Conservation (phyloP, 2,797 vertebrate species). For the Platalea minor region DNA sequence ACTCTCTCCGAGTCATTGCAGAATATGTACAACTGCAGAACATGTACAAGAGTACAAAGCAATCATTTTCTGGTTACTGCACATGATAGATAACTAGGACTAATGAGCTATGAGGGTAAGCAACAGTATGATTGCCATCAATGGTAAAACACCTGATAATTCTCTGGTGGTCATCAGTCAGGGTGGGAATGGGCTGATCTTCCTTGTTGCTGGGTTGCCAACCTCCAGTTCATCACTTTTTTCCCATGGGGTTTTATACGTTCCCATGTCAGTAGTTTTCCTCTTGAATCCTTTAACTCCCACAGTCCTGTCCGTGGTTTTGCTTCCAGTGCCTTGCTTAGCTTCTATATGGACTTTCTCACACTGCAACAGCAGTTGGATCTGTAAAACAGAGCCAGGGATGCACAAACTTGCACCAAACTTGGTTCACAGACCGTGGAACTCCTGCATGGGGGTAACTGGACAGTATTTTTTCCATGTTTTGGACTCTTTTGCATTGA, state of each 20-base stretch:
- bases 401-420: background rate
- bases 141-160: background rate
- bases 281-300: background rate
- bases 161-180: background rate
- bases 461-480: background rate
- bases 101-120: background rate
- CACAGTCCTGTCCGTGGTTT: background rate
- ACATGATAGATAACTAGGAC: background rate
- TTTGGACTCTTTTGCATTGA: background rate
- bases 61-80: background rate
- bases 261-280: background rate
- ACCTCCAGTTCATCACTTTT: background rate
- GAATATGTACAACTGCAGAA: background rate
- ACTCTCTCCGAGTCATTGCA: background rate
- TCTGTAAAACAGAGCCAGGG: background rate
- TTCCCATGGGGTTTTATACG: background rate
- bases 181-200: background rate
- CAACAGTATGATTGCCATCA: background rate
- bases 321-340: background rate
- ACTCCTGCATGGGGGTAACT: accelerated
- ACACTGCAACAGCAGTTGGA: background rate
- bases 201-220: background rate
- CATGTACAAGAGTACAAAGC: background rate
- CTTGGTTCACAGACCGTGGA: accelerated
- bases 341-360: background rate